phyloP scores from a whole-genome alignment of 2,797 vertebrate genomes.

The Mastacembelus armatus region DNA sequence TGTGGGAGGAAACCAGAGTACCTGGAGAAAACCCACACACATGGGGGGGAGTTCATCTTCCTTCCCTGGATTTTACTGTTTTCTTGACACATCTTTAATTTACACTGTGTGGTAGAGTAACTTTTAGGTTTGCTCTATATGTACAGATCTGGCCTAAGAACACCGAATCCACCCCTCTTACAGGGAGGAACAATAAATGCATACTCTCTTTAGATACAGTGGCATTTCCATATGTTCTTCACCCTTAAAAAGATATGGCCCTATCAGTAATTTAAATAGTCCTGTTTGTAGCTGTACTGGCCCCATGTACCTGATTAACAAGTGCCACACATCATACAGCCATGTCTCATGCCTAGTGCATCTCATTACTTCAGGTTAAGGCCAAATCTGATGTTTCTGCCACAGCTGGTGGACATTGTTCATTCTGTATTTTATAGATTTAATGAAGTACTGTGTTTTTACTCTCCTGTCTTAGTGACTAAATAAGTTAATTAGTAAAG shows the following conservation, averaged over 20 bases:
- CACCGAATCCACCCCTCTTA: slow-evolving; percentile 29
- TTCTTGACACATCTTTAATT: not conserved
- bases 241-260: slow-evolving; percentile 67
- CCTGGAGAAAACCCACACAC: no score
- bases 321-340: slow-evolving; percentile 75
- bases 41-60: no score
- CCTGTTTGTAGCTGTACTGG: slow-evolving; percentile 62
- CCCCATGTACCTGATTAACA: slow-evolving; percentile 78
- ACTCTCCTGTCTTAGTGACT: slow-evolving; percentile 25
- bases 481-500: slow-evolving; percentile 36
- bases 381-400: slow-evolving; percentile 49
- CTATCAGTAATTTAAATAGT: slow-evolving; percentile 78
- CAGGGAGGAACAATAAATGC: slow-evolving; percentile 33
- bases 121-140: no score
- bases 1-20: no score
- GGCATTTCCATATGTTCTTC: slow-evolving; percentile 57
- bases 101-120: not conserved
- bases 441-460: slow-evolving; percentile 37
- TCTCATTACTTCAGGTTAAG: slow-evolving; percentile 71
- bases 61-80: not conserved
- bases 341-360: slow-evolving; percentile 58
- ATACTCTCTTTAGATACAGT: slow-evolving; percentile 52
- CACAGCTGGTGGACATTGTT: slow-evolving; percentile 44
- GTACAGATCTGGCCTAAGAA: slow-evolving; percentile 46
- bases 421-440: slow-evolving; percentile 37